Conservation (phyloP, 2,888 invertebrate genomes). For the Cantharis rufa region DNA sequence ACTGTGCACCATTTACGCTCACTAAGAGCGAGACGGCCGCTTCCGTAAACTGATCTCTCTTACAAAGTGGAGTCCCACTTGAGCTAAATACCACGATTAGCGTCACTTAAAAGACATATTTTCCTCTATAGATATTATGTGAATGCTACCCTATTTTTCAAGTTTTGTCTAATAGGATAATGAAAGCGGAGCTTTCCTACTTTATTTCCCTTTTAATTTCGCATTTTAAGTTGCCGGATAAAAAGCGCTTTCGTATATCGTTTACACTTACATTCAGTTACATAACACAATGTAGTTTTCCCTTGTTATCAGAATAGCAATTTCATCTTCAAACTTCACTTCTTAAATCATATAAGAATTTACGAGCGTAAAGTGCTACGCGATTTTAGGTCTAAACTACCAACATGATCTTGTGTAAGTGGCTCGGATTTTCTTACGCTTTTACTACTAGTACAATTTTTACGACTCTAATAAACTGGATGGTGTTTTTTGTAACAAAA, state of each 20-base stretch:
- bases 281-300: conserved; percentile 10
- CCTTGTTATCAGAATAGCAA: conserved; percentile 13
- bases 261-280: neutral
- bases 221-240: neutral
- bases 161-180: neutral
- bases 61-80: conserved; percentile 13
- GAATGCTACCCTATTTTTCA: neutral
- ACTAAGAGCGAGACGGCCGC: neutral
- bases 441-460: neutral
- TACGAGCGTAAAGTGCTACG: conserved; percentile 19
- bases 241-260: neutral
- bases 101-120: conserved; percentile 6
- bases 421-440: neutral
- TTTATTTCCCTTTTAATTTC: neutral
- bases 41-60: conserved; percentile 8
- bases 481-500: neutral
- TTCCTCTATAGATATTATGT: neutral
- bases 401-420: conserved; percentile 1
- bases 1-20: conserved; percentile 1
- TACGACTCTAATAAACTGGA: neutral
- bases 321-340: conserved; percentile 19
- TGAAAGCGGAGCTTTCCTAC: neutral
- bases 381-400: conserved; percentile 12
- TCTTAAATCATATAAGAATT: conserved; percentile 23
- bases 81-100: conserved; percentile 14